Conservation (phyloP, 2,113 vertebrate genomes). For the Melospiza georgiana region DNA sequence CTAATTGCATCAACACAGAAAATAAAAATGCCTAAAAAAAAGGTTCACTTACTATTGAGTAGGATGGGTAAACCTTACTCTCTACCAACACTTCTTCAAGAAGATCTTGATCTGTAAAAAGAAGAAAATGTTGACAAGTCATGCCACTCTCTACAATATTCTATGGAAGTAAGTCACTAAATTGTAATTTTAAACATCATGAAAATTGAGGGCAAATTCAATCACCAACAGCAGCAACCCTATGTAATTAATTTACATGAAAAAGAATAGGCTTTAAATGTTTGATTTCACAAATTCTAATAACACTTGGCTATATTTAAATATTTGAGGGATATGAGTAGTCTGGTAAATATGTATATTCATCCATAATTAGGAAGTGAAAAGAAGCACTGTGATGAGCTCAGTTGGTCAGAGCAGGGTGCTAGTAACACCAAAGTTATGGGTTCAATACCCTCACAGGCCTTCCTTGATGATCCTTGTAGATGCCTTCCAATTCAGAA, state of each 20-base stretch:
- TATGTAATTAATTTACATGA: not conserved
- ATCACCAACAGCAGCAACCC: not conserved
- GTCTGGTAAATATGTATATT: not conserved
- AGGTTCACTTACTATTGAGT: constrained; percentile 82
- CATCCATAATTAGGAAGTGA: not conserved
- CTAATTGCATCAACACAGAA: not conserved
- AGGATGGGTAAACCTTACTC: constrained; percentile 78
- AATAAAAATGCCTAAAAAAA: not conserved
- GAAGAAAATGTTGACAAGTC: constrained; percentile 15
- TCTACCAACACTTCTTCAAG: constrained; percentile 89
- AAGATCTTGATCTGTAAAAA: constrained; percentile 86
- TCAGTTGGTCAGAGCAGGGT: not conserved
- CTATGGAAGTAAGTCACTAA: not conserved
- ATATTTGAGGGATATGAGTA: not conserved
- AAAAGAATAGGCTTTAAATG: not conserved
- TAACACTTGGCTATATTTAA: not conserved
- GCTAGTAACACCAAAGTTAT: not conserved
- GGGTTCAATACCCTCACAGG: not conserved
- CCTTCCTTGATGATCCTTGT: not conserved
- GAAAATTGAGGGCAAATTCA: not conserved
- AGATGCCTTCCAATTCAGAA: not conserved
- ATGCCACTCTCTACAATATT: not conserved
- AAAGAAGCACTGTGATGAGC: not conserved
- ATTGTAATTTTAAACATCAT: not conserved
- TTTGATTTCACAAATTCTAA: not conserved